Percentiles rank a stretch among this genome's conserved stretches.
Evolutionary conservation across 2,113 vertebrate species (phyloP).

Genomic region (Phycodurus eques): DNA sequence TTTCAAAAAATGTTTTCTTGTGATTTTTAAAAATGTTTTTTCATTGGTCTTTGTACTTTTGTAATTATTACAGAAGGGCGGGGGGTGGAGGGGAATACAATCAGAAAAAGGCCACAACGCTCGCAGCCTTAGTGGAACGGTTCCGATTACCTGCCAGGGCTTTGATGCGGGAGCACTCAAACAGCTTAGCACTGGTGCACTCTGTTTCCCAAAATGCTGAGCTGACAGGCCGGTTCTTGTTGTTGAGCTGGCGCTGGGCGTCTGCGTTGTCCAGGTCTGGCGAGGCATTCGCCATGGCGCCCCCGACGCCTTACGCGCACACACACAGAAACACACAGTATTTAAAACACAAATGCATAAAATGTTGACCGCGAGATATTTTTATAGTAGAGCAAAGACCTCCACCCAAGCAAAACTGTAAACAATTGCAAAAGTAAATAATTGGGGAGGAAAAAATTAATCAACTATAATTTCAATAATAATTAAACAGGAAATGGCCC

Average conservation of each 20-base stretch:
- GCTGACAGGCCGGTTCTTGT: constrained; percentile 82
- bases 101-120: too few species aligned
- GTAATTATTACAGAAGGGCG: too few species aligned
- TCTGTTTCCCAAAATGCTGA: constrained; percentile 79
- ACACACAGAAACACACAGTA: constrained; percentile 18
- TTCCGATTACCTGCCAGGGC: constrained; percentile 78
- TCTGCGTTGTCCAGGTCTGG: constrained; percentile 89
- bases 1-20: too few species aligned
- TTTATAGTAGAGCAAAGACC: background rate
- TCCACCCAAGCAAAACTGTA: background rate
- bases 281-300: constrained; percentile 82
- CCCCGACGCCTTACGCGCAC: constrained; percentile 48
- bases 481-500: too few species aligned
- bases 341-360: background rate
- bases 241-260: constrained; percentile 81
- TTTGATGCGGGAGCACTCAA: constrained; percentile 91
- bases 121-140: background rate
- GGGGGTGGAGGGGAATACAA: too few species aligned
- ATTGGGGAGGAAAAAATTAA: too few species aligned
- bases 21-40: background rate
- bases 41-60: background rate
- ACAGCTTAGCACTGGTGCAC: constrained; percentile 83
- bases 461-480: too few species aligned
- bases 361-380: background rate
- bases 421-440: background rate